Base-by-base conservation (phyloP, 2,888 invertebrate genomes). In the Fissipunctia ypsillon region DNA sequence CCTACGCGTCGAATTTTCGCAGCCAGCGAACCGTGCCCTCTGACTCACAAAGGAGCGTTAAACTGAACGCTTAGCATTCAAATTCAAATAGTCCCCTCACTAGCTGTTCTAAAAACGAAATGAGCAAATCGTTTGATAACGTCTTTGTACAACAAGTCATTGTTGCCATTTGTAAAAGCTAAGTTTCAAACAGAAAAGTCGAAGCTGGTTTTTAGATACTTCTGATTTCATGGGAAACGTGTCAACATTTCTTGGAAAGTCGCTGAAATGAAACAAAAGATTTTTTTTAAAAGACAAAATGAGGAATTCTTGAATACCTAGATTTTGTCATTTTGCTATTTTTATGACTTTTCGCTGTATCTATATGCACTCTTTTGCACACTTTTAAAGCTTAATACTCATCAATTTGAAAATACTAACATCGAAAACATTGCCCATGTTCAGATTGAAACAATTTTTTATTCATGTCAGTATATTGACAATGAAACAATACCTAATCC, bases 1-100 rank as follows among this genome's bases (percentile, higher is more conserved):
- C 90, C 86, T 68, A 73, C 78, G 90, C 90, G 89, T 92, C 91
- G 88, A 94, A 94, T 95, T 95, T 95, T 95, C 93, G 92, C 93
- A 94, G 90, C 80, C 95, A 94, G 90, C 95, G 89, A 91, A 95
- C 93, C 95, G 92, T 94, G 90, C 86, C 81, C 87, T 88, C 91
- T 94, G 94, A 94, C 90, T 94, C 94, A 95, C 93, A 93, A 93
- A 92, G 91, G 91, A 91, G 90, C 90, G 90, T 89, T 92, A 91
- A 93, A 93, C 92, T 90, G 90, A 89, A 89, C 92, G 89, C 89
- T 84, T 91, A 88, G 89, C 90, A 91, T 91, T 90, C 89, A 90
- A 90, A 92, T 91, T 91, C 88, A 90, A 91, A 92, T 90, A 84
- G 84, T 83, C 84, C 86, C 89, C 88, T 88, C 89, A 87, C 87